Evolutionary conservation across 2,888 invertebrate genomes (phyloP), one percentile per base, ranked within the genome.

Genomic region (Hylaea fasciaria): DNA sequence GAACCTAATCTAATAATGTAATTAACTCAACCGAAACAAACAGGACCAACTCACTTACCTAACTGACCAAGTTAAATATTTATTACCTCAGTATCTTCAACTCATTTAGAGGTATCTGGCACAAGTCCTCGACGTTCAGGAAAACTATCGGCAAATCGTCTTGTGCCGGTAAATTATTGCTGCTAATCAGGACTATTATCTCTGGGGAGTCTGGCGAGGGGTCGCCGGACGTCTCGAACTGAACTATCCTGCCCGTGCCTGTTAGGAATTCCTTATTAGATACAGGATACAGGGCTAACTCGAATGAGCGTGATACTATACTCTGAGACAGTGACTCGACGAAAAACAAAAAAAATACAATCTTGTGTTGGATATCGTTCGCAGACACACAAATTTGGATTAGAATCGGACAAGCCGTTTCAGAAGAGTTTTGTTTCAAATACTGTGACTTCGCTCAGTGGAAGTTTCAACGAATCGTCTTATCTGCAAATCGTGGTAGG

Each of bases 141-240:
- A 90, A 90, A 46, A 89, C 64, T 37, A 90, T 73, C 8, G 91
- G 88, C 7, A 75, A 53, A 63, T 91, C 91, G 65, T 91, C 90
- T 43, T 75, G 69, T 0, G 91, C 85, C 11, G 91, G 91, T 57
- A 92, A 74, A 68, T 87, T 85, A 50, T 64, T 69, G 52, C 77
- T 86, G 63, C 87, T 86, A 45, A 91, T 79, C 46, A 90, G 65
- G 14, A 76, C 82, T 53, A 89, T 81, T 14, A 88, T 64, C 72
- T 86, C 82, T 17, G 88, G 88, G 11, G 80, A 64, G 11, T 83
- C 86, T 0, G 70, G 7, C 2, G 85, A 80, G 12, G 65, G 70
- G 0, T 83, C 78, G 9, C 89, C 88, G 13, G 69, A 48, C 32
- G 62, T 64, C 41, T 80, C 73, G 67, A 89, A 90, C 12, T 77